These are phyloP conservation scores for Esox masquinongy DNA, from an alignment of 2,797 vertebrate species.

Conservation along the genomic window DNA sequence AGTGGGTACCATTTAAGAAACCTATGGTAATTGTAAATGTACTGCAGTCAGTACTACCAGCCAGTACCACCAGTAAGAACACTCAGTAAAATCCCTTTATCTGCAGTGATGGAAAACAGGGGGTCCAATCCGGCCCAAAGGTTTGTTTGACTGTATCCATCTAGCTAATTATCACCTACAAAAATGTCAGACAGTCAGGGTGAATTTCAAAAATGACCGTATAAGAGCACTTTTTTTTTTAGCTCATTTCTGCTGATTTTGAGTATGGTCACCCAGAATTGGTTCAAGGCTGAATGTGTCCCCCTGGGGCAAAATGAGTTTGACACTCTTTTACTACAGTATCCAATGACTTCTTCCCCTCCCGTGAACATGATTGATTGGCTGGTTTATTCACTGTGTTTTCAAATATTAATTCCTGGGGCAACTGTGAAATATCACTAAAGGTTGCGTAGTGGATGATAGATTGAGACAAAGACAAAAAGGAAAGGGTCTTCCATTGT, in stretches of 20 bases:
- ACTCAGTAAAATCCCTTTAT: slow-evolving; percentile 4
- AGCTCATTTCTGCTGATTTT: too few relatives aligned
- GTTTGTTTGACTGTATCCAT: too few relatives aligned
- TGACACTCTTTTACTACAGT: neutral
- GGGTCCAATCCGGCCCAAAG: too few relatives aligned
- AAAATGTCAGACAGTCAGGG: too few relatives aligned
- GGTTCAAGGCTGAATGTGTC: neutral
- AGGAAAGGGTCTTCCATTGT: slow-evolving; percentile 32
- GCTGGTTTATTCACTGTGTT: slow-evolving; percentile 19
- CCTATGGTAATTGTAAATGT: neutral
- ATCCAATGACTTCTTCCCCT: neutral
- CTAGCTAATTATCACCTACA: too few relatives aligned
- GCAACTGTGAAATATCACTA: slow-evolving; percentile 9
- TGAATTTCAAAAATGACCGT: too few relatives aligned
- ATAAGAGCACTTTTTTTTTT: too few relatives aligned
- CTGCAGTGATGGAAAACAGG: neutral
- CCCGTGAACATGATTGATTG: slow-evolving; percentile 7
- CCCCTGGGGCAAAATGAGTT: neutral
- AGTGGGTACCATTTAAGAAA: neutral
- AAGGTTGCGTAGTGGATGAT: slow-evolving; percentile 40
- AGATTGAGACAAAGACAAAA: slow-evolving; percentile 35
- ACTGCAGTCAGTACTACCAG: slow-evolving; percentile 14
- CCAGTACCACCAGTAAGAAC: slow-evolving; percentile 10
- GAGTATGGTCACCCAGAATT: too few relatives aligned
- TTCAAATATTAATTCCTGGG: slow-evolving; percentile 3